Conservation (phyloP, 2,888 invertebrate genomes). For the Atethmia centrago region DNA sequence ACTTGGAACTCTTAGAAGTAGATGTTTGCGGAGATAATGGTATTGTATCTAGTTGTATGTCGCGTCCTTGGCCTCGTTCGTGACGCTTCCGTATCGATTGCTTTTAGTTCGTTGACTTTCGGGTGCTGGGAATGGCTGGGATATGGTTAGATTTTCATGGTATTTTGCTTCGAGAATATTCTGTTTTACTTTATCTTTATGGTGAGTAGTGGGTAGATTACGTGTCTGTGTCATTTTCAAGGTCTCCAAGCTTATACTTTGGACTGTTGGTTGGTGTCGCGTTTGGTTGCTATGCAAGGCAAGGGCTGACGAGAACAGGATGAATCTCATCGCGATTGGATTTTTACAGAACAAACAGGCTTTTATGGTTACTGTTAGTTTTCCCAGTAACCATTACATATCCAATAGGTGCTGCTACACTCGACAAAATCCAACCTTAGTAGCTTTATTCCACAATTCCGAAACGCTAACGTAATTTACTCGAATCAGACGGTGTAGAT, state of each 20-base stretch:
- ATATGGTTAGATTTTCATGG: background rate
- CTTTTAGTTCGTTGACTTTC: slow-evolving; percentile 36
- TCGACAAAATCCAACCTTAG: background rate
- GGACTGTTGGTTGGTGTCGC: background rate
- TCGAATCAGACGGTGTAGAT: background rate
- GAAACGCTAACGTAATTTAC: slow-evolving; percentile 19
- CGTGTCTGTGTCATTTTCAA: background rate
- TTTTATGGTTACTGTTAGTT: background rate
- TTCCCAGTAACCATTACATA: background rate
- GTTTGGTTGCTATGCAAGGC: slow-evolving; percentile 19
- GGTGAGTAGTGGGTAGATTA: background rate
- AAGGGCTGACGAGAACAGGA: too few species aligned
- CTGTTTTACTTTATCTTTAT: background rate
- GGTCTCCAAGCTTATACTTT: background rate
- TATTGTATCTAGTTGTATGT: slow-evolving; percentile 22
- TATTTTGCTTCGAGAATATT: background rate
- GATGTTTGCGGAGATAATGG: slow-evolving; percentile 48
- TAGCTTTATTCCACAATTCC: background rate
- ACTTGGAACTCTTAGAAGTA: slow-evolving; percentile 32
- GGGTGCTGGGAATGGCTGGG: background rate
- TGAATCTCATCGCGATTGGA: too few species aligned
- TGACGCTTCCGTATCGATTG: slow-evolving; percentile 45
- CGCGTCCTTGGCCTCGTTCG: slow-evolving; percentile 48
- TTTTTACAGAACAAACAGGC: too few species aligned
- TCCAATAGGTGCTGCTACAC: background rate